Evolutionary conservation across 1,140 invertebrate genomes (phyloP), one percentile per base, ranked within the genome.

Genomic region (Frieseomelitta varia): DNA sequence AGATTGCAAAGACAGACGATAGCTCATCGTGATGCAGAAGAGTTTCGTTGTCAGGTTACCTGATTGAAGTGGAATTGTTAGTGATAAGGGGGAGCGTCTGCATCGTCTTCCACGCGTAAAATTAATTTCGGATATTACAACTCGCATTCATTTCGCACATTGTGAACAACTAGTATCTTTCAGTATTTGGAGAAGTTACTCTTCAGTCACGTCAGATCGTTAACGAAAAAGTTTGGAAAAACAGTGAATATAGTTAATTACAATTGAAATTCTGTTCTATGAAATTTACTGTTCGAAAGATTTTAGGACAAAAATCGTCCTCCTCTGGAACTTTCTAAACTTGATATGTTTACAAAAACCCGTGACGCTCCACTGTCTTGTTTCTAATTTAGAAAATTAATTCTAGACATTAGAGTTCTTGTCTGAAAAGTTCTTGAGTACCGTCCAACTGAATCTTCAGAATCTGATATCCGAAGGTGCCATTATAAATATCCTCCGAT

Each of bases 41-140:
- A 63, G 63, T 55, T 79, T 72, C 56, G 72, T 72, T 56, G 82
- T 84, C 82, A 24, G 56, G 56, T 65, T 79, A 72, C 51, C 24
- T 63, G 56, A 79, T 27, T 65, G n/a, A 47, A 72, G 30, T 17
- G 56, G 30, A 68, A 71, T 84, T 79, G 19, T 47, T 55, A 34
- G 39, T 63, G 75, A 79, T 67, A 61, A 34, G 39, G 39, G 12
- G 55, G 63, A 58, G 30, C 47, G 56, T 67, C 80, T 82, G 21
- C 14, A 39, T 75, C 61, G 55, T 76, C 73, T n/a, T 67, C 51
- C 30, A 27, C 39, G 21, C 4, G 24, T 34, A 15, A n/a, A 34
- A 72, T 77, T 21, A 8, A 6, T 24, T 51, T 1, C 11, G 8
- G 21, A 27, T 15, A 2, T 6, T 30, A 4, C 1, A 65, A 19